These are phyloP conservation scores for Melipona beecheii DNA, from an alignment of 2,888 invertebrate genomes.

Conservation along the genomic window DNA sequence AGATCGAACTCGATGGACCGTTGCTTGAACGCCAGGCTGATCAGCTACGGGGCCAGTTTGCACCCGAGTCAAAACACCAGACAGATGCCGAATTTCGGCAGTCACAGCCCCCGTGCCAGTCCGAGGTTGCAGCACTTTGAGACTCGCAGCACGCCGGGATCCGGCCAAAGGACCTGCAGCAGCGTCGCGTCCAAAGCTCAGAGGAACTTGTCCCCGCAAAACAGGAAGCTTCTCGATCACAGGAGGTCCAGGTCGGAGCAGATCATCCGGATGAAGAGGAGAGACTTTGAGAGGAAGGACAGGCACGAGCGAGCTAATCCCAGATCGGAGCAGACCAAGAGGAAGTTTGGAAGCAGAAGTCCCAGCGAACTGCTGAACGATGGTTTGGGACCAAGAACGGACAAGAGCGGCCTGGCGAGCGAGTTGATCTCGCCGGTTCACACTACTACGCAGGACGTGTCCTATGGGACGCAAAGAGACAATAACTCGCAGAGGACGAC, in stretches of 20 bases:
- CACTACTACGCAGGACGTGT: conserved; percentile 25
- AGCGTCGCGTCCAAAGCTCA: conserved; percentile 33
- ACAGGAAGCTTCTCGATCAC: conserved; percentile 79
- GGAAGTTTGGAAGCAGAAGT: conserved; percentile 57
- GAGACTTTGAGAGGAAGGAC: conserved; percentile 67
- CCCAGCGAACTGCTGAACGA: conserved; percentile 76
- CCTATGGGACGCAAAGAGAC: conserved; percentile 48
- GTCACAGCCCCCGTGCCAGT: conserved; percentile 80
- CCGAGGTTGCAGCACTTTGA: conserved; percentile 82
- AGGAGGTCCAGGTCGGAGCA: conserved; percentile 80
- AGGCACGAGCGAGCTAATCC: conserved; percentile 58
- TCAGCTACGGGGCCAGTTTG: conserved; percentile 78
- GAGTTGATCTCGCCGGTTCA: conserved; percentile 61
- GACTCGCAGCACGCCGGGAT: conserved; percentile 60
- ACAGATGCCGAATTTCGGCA: conserved; percentile 82
- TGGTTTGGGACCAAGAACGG: conserved; percentile 81
- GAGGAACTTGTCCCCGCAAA: conserved; percentile 74
- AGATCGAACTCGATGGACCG: conserved; percentile 82
- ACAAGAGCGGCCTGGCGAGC: conserved; percentile 78
- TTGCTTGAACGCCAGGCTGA: conserved; percentile 76
- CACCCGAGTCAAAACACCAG: conserved; percentile 82
- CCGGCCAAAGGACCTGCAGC: conserved; percentile 56
- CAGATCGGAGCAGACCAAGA: conserved; percentile 62
- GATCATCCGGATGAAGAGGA: conserved; percentile 76
- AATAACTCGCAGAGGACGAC: conserved; percentile 47